A percentile compares a stretch with the other conserved stretches of the same genome.
phyloP scores from a whole-genome alignment of 2,113 vertebrate genomes.

The Tapirus terrestris region DNA sequence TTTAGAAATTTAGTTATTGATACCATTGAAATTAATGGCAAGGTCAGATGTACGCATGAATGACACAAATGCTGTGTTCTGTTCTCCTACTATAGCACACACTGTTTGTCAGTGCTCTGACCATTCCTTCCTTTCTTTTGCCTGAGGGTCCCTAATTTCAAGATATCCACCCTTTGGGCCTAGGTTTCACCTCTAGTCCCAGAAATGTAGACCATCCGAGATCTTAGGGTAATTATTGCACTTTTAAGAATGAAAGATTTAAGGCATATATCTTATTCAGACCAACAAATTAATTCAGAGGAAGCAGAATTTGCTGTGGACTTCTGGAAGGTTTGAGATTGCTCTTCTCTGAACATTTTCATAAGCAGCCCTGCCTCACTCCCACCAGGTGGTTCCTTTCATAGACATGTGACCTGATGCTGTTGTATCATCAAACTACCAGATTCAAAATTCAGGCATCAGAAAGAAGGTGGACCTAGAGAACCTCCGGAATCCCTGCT shows the following conservation, averaged over 20 bases:
- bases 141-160: not conserved
- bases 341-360: not conserved
- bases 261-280: not conserved
- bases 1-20: not conserved
- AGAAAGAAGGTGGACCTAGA: not conserved
- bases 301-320: not conserved
- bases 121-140: not conserved
- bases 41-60: accelerated
- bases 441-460: not conserved
- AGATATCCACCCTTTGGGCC: not conserved
- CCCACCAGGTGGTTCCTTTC: not conserved
- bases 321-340: not conserved
- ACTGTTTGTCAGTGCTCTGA: not conserved
- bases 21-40: not conserved
- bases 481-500: accelerated
- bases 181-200: not conserved
- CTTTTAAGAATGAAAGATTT: not conserved
- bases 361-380: not conserved
- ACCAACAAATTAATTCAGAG: not conserved
- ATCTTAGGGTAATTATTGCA: not conserved
- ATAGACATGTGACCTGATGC: not conserved
- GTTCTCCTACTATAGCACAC: not conserved
- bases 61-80: not conserved
- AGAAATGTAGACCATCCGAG: not conserved
- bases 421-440: no score